Evolutionary conservation across 2,888 invertebrate genomes (phyloP).

Genomic region (Trissolcus brochymenae): DNA sequence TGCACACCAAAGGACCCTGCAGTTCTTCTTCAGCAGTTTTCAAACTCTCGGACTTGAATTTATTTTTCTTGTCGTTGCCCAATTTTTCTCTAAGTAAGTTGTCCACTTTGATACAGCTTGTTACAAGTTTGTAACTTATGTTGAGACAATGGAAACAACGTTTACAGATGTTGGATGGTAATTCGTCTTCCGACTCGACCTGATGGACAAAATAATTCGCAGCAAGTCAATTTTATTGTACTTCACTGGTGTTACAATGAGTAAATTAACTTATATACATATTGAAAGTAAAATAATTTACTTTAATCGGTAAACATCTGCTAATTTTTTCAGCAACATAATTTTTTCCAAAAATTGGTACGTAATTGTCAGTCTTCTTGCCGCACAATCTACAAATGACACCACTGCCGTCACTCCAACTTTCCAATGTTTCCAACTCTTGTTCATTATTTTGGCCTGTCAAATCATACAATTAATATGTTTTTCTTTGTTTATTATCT

Average conservation of each 20-base stretch:
- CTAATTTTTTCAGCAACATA: slow-evolving; percentile 55
- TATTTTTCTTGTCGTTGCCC: slow-evolving; percentile 8
- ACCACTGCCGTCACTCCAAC: too few species aligned
- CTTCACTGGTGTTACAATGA: neutral
- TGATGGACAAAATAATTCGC: slow-evolving; percentile 17
- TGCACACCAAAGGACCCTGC: slow-evolving; percentile 58
- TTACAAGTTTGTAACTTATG: slow-evolving; percentile 62
- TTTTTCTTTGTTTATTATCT: too few species aligned
- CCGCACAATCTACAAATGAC: slow-evolving; percentile 58
- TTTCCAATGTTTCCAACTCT: too few species aligned
- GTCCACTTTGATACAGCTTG: slow-evolving; percentile 59
- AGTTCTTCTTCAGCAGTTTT: neutral
- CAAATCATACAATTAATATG: too few species aligned
- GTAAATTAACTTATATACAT: neutral
- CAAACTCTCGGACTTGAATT: neutral
- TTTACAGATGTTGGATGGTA: slow-evolving; percentile 61
- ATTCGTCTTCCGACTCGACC: slow-evolving; percentile 59
- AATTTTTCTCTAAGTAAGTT: slow-evolving; percentile 52
- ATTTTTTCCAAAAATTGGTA: slow-evolving; percentile 53
- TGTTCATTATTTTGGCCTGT: too few species aligned
- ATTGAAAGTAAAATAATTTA: slow-evolving; percentile 22
- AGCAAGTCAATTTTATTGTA: neutral
- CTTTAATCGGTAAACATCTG: slow-evolving; percentile 57
- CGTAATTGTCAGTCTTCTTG: slow-evolving; percentile 35
- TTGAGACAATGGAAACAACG: slow-evolving; percentile 61